Conservation (phyloP, 2,113 vertebrate genomes). For the Plecotus auritus region DNA sequence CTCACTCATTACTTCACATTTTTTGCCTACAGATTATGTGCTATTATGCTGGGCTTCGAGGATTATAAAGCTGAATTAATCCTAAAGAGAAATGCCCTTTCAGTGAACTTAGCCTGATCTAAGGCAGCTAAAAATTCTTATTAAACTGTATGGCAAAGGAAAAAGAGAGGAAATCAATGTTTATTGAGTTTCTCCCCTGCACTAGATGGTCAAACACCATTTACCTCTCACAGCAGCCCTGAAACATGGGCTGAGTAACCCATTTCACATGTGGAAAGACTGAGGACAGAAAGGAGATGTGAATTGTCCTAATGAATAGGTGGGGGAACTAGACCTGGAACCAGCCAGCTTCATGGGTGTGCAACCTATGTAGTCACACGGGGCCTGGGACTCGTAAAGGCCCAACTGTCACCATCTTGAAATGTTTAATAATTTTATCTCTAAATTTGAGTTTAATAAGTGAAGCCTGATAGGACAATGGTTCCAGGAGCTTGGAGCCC, state of each 20-base stretch:
- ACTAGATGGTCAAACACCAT: background rate
- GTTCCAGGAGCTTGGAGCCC: background rate
- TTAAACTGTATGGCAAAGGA: background rate
- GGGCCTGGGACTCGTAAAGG: background rate
- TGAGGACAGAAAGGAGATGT: background rate
- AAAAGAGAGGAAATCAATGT: background rate
- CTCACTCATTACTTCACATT: background rate
- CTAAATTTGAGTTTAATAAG: background rate
- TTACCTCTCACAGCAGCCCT: background rate
- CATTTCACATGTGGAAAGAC: background rate
- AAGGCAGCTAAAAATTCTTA: background rate
- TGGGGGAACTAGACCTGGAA: background rate
- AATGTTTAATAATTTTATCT: too few species aligned
- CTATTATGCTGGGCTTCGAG: background rate
- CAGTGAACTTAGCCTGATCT: background rate
- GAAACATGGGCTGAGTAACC: background rate
- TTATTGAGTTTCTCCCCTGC: background rate
- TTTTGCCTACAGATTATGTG: background rate
- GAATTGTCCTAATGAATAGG: background rate
- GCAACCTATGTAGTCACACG: background rate
- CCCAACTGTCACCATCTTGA: background rate
- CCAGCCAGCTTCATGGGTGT: background rate
- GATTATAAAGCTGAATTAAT: background rate
- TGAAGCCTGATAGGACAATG: background rate
- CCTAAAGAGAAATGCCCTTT: background rate